phyloP scores from a whole-genome alignment of 1,140 invertebrate genomes.

The Drosophila burlai region DNA sequence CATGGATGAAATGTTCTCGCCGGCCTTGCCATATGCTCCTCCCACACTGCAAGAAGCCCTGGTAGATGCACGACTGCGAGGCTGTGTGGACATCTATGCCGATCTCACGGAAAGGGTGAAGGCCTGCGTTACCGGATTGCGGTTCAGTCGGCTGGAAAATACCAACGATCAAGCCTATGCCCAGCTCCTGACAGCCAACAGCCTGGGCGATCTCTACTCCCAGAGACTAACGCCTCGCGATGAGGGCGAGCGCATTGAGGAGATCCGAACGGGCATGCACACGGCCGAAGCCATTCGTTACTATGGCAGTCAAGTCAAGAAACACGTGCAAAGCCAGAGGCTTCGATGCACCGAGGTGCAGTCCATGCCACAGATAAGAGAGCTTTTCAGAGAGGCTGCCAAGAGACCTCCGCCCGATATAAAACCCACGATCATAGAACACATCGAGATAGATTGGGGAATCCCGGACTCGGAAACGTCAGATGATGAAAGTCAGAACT shows the following conservation, averaged over 20 bases:
- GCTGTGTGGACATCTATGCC: slow-evolving; percentile 47
- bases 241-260: slow-evolving; percentile 21
- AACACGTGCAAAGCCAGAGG: neutral
- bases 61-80: slow-evolving; percentile 26
- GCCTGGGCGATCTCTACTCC: slow-evolving; percentile 56
- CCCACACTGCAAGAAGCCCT: slow-evolving; percentile 55
- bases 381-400: slow-evolving; percentile 29
- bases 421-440: slow-evolving; percentile 42
- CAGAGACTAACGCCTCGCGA: slow-evolving; percentile 51
- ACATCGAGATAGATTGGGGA: slow-evolving; percentile 59
- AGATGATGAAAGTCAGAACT: neutral
- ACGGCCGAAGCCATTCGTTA: slow-evolving; percentile 45
- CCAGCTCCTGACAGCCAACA: slow-evolving; percentile 55
- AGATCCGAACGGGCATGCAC: slow-evolving; percentile 54
- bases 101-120: slow-evolving; percentile 58
- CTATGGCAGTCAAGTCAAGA: slow-evolving; percentile 23
- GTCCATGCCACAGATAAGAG: slow-evolving; percentile 30
- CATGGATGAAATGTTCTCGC: slow-evolving; percentile 39
- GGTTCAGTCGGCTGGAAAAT: slow-evolving; percentile 42
- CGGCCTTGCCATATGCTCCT: slow-evolving; percentile 47
- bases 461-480: slow-evolving; percentile 25
- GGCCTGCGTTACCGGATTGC: slow-evolving; percentile 48
- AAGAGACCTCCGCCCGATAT: slow-evolving; percentile 28
- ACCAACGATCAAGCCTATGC: slow-evolving; percentile 53
- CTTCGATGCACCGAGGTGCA: slow-evolving; percentile 52